Percentiles rank a stretch among this genome's conserved stretches.
Conservation (phyloP, 2,888 invertebrate species). For the Congeria kusceri region DNA sequence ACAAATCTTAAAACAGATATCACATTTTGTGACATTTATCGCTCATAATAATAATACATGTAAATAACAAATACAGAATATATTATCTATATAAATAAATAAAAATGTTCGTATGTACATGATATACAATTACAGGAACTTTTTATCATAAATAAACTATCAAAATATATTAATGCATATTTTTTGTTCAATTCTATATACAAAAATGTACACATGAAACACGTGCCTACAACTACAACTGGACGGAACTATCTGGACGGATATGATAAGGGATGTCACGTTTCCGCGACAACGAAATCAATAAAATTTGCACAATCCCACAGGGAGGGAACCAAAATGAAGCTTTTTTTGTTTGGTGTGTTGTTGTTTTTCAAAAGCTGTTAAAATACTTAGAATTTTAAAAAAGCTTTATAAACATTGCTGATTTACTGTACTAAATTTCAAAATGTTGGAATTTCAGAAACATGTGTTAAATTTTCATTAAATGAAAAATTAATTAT, state of each 20-base stretch:
- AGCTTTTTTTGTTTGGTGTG: conserved; percentile 6
- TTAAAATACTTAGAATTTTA: no score
- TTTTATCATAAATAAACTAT: conserved; percentile 22
- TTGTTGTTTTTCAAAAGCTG: no score
- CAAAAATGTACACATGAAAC: conserved; percentile 1
- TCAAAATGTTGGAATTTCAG: no score
- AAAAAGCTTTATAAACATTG: no score
- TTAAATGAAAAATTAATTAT: no score
- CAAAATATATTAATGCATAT: background rate
- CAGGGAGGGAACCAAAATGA: conserved; percentile 28
- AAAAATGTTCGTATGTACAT: conserved; percentile 45
- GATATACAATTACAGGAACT: conserved; percentile 15
- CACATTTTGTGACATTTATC: no score
- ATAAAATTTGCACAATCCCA: conserved; percentile 42
- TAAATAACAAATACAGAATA: conserved; percentile 11
- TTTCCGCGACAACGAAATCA: conserved; percentile 15
- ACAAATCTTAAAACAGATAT: no score
- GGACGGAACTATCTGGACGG: conserved; percentile 56
- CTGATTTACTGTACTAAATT: no score
- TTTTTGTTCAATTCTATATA: conserved; percentile 35
- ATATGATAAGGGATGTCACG: conserved; percentile 31
- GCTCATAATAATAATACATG: no score
- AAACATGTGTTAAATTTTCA: no score
- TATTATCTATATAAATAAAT: conserved; percentile 36
- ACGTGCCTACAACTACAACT: conserved; percentile 1